Conservation (phyloP, 1,140 invertebrate species). For the Nephotettix cincticeps region DNA sequence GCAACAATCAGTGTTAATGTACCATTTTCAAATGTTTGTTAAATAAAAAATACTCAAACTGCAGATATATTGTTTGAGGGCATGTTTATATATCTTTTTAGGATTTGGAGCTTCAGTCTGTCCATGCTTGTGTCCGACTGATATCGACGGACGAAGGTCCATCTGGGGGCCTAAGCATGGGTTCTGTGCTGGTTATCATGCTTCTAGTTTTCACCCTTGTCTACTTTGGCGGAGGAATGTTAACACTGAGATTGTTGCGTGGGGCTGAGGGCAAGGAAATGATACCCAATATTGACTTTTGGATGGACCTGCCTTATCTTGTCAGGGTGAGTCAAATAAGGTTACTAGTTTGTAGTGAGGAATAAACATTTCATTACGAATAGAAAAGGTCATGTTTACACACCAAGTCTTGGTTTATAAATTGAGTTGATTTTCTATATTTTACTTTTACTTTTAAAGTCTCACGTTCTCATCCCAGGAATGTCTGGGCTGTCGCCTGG, state of each 20-base stretch:
- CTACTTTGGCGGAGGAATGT: slow-evolving; percentile 41
- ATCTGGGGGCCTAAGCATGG: background rate
- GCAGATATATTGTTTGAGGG: no score
- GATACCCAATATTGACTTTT: slow-evolving; percentile 47
- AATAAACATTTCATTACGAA: no score
- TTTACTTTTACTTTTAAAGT: background rate
- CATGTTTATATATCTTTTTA: no score
- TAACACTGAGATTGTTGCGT: slow-evolving; percentile 38
- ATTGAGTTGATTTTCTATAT: background rate
- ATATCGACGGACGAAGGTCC: background rate
- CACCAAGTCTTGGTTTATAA: no score
- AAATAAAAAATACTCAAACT: no score
- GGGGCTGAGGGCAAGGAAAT: slow-evolving; percentile 46
- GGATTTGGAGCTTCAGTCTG: background rate
- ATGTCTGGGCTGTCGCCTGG: no score
- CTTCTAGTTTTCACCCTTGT: slow-evolving; percentile 23
- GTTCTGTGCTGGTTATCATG: slow-evolving; percentile 24
- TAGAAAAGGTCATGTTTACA: no score
- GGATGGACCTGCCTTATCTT: slow-evolving; percentile 42
- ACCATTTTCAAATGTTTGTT: no score
- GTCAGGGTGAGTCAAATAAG: slow-evolving; percentile 41
- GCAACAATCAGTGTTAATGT: no score
- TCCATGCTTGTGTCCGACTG: background rate
- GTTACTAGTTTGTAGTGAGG: no score
- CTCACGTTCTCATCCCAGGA: background rate